Evolutionary conservation across 2,797 vertebrate genomes (phyloP).

Genomic region (Dipus sagitta): DNA sequence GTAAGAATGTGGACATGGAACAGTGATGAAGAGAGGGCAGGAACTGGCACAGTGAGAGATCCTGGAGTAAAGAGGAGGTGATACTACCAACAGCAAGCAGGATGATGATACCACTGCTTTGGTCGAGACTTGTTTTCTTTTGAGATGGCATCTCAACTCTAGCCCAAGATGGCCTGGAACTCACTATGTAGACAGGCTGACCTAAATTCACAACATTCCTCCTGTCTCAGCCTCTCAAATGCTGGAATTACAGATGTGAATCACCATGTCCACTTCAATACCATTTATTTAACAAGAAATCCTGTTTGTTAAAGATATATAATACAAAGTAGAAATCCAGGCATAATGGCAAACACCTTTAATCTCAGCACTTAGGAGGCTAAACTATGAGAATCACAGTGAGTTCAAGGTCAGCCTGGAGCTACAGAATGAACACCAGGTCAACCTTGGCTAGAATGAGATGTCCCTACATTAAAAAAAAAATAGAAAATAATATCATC

Average conservation of each 20-base stretch:
- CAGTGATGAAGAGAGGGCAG: background rate
- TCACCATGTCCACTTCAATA: background rate
- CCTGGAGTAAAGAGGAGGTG: background rate
- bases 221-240: background rate
- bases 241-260: background rate
- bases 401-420: too few relatives aligned
- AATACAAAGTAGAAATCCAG: background rate
- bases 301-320: background rate
- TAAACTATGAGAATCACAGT: too few relatives aligned
- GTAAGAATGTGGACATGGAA: background rate
- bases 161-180: background rate
- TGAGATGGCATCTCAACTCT: background rate
- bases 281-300: conserved; percentile 30
- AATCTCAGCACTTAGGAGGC: too few relatives aligned
- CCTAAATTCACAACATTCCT: background rate
- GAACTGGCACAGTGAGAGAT: background rate
- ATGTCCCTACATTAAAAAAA: too few relatives aligned
- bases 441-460: too few relatives aligned
- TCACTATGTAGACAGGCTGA: background rate
- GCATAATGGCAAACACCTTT: too few relatives aligned
- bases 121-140: background rate
- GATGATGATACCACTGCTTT: background rate
- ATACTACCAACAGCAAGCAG: background rate
- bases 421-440: too few relatives aligned
- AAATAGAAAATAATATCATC: background rate